A percentile compares a stretch with the other conserved stretches of the same genome.
Evolutionary conservation across 2,888 invertebrate species (phyloP).

Genomic region (Tiphia femorata): DNA sequence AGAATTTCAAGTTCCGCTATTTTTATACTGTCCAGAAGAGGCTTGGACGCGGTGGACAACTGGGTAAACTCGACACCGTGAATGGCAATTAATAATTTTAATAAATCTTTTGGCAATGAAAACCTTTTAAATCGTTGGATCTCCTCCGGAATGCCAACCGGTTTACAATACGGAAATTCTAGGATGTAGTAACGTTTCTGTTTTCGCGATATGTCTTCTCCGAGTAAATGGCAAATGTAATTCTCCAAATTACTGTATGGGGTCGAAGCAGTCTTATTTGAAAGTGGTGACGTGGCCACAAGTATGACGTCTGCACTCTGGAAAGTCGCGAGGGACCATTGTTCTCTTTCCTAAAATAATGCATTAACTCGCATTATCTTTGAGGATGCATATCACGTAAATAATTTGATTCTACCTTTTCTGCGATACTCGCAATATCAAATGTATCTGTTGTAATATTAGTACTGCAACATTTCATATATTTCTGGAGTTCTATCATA

Average conservation of each 20-base stretch:
- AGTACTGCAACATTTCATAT: conserved; percentile 59
- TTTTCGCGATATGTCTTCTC: conserved; percentile 52
- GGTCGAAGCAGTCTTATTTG: conserved; percentile 24
- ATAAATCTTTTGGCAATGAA: conserved; percentile 56
- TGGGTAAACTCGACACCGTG: conserved; percentile 43
- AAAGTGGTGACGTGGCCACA: conserved; percentile 59
- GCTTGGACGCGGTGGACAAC: conserved; percentile 43
- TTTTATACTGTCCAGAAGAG: conserved; percentile 54
- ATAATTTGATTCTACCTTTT: not conserved
- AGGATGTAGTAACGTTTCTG: conserved; percentile 58
- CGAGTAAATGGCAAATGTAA: conserved; percentile 53
- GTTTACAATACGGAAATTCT: conserved; percentile 61
- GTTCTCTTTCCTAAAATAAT: conserved; percentile 54
- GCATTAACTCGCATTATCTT: not conserved
- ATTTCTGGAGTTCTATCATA: conserved; percentile 58
- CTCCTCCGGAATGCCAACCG: conserved; percentile 59
- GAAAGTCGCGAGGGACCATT: conserved; percentile 63
- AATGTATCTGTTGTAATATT: conserved; percentile 62
- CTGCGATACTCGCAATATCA: conserved; percentile 45
- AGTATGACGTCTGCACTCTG: conserved; percentile 56
- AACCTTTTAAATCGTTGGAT: conserved; percentile 56
- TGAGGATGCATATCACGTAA: no score
- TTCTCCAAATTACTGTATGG: conserved; percentile 57
- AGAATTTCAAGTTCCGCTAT: conserved; percentile 44
- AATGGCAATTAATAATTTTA: conserved; percentile 57